Percentiles rank a stretch among this genome's conserved stretches.
These are phyloP conservation scores for Cnemophilus loriae DNA, from an alignment of 2,113 vertebrate genomes.

Conservation along the genomic window DNA sequence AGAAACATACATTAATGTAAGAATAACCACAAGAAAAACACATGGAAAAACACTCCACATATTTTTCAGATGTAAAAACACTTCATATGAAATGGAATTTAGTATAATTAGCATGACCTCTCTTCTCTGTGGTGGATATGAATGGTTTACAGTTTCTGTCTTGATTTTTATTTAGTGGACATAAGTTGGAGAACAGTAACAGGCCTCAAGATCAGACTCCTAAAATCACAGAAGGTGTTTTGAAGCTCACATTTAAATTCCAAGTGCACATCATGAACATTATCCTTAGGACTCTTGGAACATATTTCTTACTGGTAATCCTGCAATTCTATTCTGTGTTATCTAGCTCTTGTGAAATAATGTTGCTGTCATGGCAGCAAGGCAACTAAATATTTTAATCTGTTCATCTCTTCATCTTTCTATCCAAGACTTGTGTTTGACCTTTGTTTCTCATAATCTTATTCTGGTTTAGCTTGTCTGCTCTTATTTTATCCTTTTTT, in stretches of 20 bases:
- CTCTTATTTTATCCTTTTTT: not conserved
- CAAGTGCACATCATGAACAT: not conserved
- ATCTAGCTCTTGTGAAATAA: not conserved
- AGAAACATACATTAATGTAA: not conserved
- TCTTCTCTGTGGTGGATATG: not conserved
- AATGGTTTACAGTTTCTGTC: not conserved
- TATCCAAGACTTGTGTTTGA: not conserved
- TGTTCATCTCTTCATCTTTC: not conserved
- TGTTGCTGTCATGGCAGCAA: not conserved
- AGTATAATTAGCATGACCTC: not conserved
- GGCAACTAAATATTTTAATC: not conserved
- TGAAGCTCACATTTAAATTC: not conserved
- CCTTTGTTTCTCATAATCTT: not conserved
- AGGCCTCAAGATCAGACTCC: not conserved
- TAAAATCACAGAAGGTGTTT: not conserved
- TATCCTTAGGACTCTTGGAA: not conserved
- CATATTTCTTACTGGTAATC: not conserved
- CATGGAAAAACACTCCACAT: not conserved
- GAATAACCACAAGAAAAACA: not conserved
- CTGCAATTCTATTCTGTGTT: not conserved
- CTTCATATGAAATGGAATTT: not conserved
- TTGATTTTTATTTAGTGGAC: not conserved
- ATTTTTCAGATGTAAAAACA: not conserved
- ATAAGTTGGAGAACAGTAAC: not conserved
- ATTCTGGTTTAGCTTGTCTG: not conserved